Base-by-base conservation (phyloP, 2,888 invertebrate species). In the Cancer borealis region DNA sequence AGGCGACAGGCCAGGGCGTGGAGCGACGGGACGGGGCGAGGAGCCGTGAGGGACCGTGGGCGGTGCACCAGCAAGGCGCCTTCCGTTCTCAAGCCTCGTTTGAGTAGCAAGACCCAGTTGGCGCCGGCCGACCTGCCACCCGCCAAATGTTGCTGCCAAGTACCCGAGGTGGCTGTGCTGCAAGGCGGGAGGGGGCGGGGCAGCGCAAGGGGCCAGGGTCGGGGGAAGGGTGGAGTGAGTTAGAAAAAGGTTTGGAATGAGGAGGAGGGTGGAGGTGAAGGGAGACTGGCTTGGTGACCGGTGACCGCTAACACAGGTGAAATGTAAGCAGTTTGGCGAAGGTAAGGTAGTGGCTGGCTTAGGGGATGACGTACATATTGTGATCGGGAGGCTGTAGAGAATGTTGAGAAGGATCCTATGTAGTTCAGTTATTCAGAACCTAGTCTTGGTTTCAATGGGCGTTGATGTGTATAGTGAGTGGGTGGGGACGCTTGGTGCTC, bases 31-130 rank as follows among this genome's bases (percentile, higher is more conserved):
- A 54, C 47, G 90, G 79, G 39, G 91, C 91, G 45, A 26, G 45
- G 21, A 46, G 73, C 73, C 12, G 73, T 1, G 54, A 54, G 92
- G 21, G 84, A 17, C 79, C 79, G 79, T 79, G 92, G 92, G 92
- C 88, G 88, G 47, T 30, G 87, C 88, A 92, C 54, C 92, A 92
- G 88, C 87, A 46, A 92, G 92, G 92, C 92, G 92, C 92, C 92
- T 92, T 92, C 92, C 92, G 92, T 92, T 92, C 92, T 92, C 60
- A 87, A 87, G 87, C 39, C 39, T 54, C 88, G 87, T 30, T 47
- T 45, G 87, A 92, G 92, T 92, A 92, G 87, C 92, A 92, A 92
- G 92, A 92, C 92, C 92, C 92, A 92, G 92, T 92, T 92, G 92
- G 92, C 92, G 88, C 88, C 88, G 87, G 21, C 46, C 54, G 87